Conservation (phyloP, 2,888 invertebrate genomes). For the Yponomeuta cagnagella region DNA sequence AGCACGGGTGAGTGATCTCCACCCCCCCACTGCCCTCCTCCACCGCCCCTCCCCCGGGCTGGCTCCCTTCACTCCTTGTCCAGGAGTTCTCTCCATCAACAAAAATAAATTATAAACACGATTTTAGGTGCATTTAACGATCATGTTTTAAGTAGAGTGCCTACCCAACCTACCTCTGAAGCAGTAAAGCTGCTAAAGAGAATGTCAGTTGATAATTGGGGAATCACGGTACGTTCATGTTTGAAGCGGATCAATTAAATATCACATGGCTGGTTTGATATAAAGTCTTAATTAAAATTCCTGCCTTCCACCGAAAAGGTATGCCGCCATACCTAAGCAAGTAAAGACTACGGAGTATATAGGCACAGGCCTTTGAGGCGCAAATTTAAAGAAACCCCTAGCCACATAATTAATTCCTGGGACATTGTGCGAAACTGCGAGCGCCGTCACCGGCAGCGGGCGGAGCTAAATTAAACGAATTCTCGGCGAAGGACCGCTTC, state of each 20-base stretch:
- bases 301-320: not conserved
- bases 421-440: constrained; percentile 23
- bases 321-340: not conserved
- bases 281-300: constrained; percentile 9
- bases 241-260: too few species aligned
- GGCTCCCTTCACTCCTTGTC: not conserved
- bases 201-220: too few species aligned
- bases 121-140: constrained; percentile 34
- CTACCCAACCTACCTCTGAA: not conserved
- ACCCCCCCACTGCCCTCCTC: constrained; percentile 35
- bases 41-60: not conserved
- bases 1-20: constrained; percentile 76
- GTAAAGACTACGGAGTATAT: not conserved
- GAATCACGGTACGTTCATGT: too few species aligned
- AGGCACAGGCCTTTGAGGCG: constrained; percentile 16
- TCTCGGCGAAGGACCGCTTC: constrained; percentile 35
- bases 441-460: constrained; percentile 32
- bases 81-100: constrained; percentile 49
- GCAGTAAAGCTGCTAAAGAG: too few species aligned
- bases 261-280: not conserved
- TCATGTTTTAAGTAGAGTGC: constrained; percentile 6
- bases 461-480: constrained; percentile 25
- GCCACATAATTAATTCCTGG: constrained; percentile 27
- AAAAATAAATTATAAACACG: constrained; percentile 52
- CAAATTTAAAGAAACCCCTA: constrained; percentile 14